These are phyloP conservation scores for Diprion similis DNA, from an alignment of 1,140 invertebrate genomes.

Conservation along the genomic window DNA sequence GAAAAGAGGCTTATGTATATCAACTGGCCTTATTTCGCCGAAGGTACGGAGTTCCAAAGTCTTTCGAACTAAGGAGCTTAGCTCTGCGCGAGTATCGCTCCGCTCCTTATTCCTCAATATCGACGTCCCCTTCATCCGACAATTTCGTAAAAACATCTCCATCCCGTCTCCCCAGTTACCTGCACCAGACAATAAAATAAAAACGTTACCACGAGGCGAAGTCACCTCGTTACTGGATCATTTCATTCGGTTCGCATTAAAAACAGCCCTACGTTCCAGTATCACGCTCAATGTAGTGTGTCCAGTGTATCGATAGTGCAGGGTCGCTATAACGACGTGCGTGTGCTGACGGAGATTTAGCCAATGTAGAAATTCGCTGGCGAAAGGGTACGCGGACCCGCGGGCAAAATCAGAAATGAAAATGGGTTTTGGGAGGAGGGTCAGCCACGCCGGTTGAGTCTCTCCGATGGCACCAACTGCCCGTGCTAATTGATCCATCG, in stretches of 20 bases:
- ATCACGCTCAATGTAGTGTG: constrained; percentile 52
- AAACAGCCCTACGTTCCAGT: constrained; percentile 52
- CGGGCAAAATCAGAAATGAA: constrained; percentile 7
- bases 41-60: constrained; percentile 16
- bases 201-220: neutral
- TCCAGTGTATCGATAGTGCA: constrained; percentile 56
- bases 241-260: neutral
- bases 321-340: constrained; percentile 53
- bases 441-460: neutral
- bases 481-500: constrained; percentile 2
- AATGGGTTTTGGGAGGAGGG: constrained; percentile 2
- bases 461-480: neutral
- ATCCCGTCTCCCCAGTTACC: no score
- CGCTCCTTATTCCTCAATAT: neutral
- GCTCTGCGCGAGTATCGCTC: neutral
- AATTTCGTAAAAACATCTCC: neutral
- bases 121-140: constrained; percentile 5
- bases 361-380: constrained; percentile 43
- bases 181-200: neutral
- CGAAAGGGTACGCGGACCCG: constrained; percentile 2
- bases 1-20: constrained; percentile 18
- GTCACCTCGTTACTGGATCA: neutral
- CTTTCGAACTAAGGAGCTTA: constrained; percentile 13
- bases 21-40: neutral
- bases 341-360: constrained; percentile 58